A percentile compares a stretch with the other conserved stretches of the same genome.
phyloP scores from a whole-genome alignment of 2,797 vertebrate genomes.

The Darevskia mixta region DNA sequence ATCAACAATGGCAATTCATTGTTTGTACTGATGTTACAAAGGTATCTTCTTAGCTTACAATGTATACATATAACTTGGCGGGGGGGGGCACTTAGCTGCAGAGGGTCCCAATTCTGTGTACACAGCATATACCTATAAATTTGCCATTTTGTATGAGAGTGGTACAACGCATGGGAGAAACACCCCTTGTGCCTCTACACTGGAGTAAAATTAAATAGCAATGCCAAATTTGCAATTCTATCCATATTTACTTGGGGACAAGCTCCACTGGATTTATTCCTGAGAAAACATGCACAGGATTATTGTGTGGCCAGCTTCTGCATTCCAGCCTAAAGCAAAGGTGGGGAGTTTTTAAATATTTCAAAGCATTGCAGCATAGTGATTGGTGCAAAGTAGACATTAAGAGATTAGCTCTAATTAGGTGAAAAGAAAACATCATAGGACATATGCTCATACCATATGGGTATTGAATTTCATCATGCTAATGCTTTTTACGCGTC shows the following conservation, averaged over 20 bases:
- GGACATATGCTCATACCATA: background rate
- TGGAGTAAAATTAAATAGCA: background rate
- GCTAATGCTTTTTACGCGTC: background rate
- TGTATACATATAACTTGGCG: too few species aligned
- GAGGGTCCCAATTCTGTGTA: too few species aligned
- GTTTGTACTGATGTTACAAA: too few species aligned
- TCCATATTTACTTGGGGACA: background rate
- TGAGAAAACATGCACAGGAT: background rate
- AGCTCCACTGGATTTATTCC: background rate
- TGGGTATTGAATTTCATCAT: background rate
- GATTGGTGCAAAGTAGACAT: background rate
- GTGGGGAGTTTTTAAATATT: background rate
- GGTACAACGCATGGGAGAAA: too few species aligned
- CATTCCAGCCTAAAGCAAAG: background rate
- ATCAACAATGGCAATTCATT: too few species aligned
- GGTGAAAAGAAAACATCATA: background rate
- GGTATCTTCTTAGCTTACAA: too few species aligned
- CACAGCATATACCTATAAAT: too few species aligned
- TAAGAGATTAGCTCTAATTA: slow-evolving; percentile 1
- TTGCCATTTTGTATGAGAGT: background rate
- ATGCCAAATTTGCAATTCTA: background rate
- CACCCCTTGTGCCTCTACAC: background rate
- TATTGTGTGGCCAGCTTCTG: background rate
- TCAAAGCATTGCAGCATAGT: background rate
- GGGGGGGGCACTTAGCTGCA: too few species aligned